Conservation (phyloP, 1,140 invertebrate species). For the Cydia strobilella region DNA sequence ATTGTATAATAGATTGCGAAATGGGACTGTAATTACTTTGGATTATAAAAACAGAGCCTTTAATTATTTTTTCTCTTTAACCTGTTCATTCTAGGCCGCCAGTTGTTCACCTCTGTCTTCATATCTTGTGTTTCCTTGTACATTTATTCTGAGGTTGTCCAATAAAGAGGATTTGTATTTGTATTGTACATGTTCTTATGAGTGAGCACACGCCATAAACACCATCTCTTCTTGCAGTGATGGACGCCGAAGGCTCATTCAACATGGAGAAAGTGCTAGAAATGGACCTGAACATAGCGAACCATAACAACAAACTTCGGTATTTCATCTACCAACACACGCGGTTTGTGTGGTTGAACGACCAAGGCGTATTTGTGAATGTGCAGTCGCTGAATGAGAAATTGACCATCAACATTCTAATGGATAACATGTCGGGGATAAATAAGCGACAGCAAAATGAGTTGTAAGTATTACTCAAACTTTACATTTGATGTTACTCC, state of each 20-base stretch:
- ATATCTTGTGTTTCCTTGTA: no score
- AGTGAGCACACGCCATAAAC: neutral
- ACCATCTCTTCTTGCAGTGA: slow-evolving; percentile 63
- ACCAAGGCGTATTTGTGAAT: slow-evolving; percentile 74
- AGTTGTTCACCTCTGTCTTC: no score
- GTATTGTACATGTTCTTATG: no score
- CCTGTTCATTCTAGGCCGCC: no score
- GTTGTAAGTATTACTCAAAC: slow-evolving; percentile 61
- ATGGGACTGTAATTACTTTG: slow-evolving; percentile 31
- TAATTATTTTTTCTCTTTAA: no score
- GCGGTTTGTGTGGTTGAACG: slow-evolving; percentile 79
- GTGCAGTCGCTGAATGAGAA: slow-evolving; percentile 78
- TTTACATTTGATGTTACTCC: no score
- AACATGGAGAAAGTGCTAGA: slow-evolving; percentile 68
- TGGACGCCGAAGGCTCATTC: slow-evolving; percentile 70
- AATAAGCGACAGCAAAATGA: slow-evolving; percentile 79
- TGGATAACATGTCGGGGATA: slow-evolving; percentile 78
- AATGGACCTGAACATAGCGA: slow-evolving; percentile 72
- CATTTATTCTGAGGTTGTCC: no score
- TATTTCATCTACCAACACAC: slow-evolving; percentile 80
- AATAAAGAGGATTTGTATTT: no score
- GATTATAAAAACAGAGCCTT: no score
- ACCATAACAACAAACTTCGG: slow-evolving; percentile 71
- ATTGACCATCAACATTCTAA: slow-evolving; percentile 72
- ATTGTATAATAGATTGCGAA: no score